These are phyloP conservation scores for Cyclophora albipunctata DNA, from an alignment of 2,888 invertebrate genomes.

Conservation along the genomic window DNA sequence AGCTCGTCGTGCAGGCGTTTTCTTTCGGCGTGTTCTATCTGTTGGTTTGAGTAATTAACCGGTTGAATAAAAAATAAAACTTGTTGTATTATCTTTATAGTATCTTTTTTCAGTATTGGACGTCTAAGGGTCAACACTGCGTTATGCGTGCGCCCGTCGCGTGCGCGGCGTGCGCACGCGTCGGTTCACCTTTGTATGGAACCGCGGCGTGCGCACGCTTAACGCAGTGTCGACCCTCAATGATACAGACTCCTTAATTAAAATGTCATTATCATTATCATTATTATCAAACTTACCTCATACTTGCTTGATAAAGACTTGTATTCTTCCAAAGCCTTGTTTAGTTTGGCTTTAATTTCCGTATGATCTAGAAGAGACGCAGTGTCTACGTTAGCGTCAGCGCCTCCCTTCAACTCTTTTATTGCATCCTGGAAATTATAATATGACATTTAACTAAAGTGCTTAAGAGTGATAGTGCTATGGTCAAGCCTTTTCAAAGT, in stretches of 20 bases:
- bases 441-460: not conserved
- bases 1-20: constrained; percentile 47
- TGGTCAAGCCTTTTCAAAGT: too few relatives aligned
- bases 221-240: too few relatives aligned
- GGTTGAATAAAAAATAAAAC: too few relatives aligned
- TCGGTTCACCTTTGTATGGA: too few relatives aligned
- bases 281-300: constrained; percentile 40
- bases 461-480: not conserved
- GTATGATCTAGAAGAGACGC: constrained; percentile 60
- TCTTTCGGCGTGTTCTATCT: constrained; percentile 55
- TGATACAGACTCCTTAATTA: too few relatives aligned
- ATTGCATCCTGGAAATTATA: constrained; percentile 52
- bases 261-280: too few relatives aligned
- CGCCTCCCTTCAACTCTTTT: constrained; percentile 51
- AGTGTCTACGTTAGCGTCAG: constrained; percentile 44
- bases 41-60: constrained; percentile 1
- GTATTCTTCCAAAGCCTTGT: constrained; percentile 58
- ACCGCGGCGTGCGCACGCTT: too few relatives aligned
- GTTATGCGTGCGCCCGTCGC: too few relatives aligned
- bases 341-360: constrained; percentile 62
- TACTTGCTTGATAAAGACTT: constrained; percentile 48
- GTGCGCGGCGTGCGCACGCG: too few relatives aligned
- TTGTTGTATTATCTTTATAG: too few relatives aligned
- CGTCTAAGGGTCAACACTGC: too few relatives aligned
- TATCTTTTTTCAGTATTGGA: too few relatives aligned